Base-by-base conservation (phyloP, 2,797 vertebrate genomes). In the Gymnothorax reevesii region DNA sequence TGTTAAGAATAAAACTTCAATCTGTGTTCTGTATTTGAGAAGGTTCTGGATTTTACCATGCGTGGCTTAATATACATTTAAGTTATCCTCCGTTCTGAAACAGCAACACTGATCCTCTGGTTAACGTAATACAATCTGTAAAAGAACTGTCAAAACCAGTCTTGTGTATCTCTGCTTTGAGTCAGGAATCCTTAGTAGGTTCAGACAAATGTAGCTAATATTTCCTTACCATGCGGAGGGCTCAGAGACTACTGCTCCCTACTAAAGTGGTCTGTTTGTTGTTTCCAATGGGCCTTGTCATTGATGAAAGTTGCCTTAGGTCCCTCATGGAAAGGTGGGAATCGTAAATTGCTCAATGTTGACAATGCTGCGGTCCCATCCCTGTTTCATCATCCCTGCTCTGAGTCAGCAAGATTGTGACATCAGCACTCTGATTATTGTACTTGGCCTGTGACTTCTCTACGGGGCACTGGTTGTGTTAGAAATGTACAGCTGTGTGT, bases 381-480 rank as follows among this genome's bases (percentile, higher is more conserved):
- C 60, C 20, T 33, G 84, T 20, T 20, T 13, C 25, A 66, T 71
- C 33, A 10, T 17, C 54, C 75, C 75, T 52, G 42, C 6, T 22
- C 55, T 85, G 79, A 88, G 69, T 83, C 80, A 86, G 62, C 33
- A 42, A 62, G 73, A 12, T 57, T 57, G 87, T 83, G 87, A 85
- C 84, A 64, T 88, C 87, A 88, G 1, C 62, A 80, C 69, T 60
- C 15, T n/a, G 33, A 79, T 57, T 60, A 27, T 13, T 15, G 13
- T 20, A 17, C 77, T 49, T 71, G 17, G 86, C 75, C 86, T 22
- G 22, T 87, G 71, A 75, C 20, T 25, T 85, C 55, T 73, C 82
- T 2, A 33, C 22, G 64, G 57, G 20, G 54, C 25, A 15, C 73
- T 66, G 69, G 87, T 33, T 82, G 82, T 57, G 69, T 80, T n/a